phyloP scores from a whole-genome alignment of 1,140 invertebrate species.

The Drosophila arawakana region DNA sequence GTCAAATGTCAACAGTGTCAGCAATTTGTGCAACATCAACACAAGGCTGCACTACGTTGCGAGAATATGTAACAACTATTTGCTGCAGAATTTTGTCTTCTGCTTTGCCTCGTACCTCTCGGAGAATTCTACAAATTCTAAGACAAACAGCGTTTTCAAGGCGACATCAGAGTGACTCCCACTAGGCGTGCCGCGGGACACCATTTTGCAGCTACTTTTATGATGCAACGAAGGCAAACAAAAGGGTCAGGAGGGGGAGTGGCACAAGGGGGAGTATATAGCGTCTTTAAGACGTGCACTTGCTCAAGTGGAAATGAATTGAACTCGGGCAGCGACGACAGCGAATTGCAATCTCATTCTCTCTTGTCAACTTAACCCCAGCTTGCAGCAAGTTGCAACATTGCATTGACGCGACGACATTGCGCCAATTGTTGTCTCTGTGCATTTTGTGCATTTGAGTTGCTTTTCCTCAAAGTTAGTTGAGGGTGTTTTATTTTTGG shows the following conservation, averaged over 20 bases:
- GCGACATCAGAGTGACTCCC: constrained; percentile 56
- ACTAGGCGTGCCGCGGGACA: constrained; percentile 48
- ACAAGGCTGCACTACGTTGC: constrained; percentile 16
- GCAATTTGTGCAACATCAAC: constrained; percentile 46
- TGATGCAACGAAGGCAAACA: constrained; percentile 28
- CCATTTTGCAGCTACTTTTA: constrained; percentile 75
- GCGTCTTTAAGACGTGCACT: constrained; percentile 75
- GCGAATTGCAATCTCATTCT: constrained; percentile 79
- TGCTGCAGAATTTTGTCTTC: constrained; percentile 50
- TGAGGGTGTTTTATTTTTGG: not conserved
- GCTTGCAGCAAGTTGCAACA: constrained; percentile 30
- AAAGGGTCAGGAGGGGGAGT: not conserved
- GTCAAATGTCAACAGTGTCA: constrained; percentile 73
- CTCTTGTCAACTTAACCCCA: constrained; percentile 80
- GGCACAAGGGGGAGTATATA: constrained; percentile 2
- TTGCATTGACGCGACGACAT: constrained; percentile 32
- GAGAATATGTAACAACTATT: constrained; percentile 68
- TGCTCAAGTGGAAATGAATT: constrained; percentile 83
- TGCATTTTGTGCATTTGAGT: constrained; percentile 45
- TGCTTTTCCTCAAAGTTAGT: constrained; percentile 17
- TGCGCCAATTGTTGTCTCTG: constrained; percentile 62
- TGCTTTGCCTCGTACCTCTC: constrained; percentile 4
- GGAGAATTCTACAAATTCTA: constrained; percentile 39
- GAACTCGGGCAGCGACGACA: constrained; percentile 62
- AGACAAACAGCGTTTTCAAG: constrained; percentile 70